Percentiles rank a stretch among this genome's conserved stretches.
Conservation (phyloP, 1,140 invertebrate species). For the Drosophila sturtevanti region DNA sequence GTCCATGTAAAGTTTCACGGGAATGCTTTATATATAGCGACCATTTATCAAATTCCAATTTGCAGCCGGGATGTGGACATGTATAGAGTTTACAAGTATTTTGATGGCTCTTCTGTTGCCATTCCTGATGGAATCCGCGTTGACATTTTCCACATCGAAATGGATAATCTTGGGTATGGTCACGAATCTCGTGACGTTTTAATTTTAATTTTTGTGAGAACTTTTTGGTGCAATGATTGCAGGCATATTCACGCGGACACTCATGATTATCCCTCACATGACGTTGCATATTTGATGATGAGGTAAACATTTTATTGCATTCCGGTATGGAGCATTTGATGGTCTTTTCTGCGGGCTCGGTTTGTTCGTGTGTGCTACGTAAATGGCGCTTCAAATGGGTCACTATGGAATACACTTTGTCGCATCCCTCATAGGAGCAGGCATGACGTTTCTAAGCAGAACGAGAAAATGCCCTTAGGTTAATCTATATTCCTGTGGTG, state of each 20-base stretch:
- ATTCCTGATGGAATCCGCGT: conserved; percentile 69
- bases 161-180: conserved; percentile 70
- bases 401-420: conserved; percentile 70
- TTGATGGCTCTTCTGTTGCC: conserved; percentile 67
- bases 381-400: conserved; percentile 74
- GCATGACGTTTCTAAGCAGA: conserved; percentile 68
- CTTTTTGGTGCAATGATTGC: conserved; percentile 58
- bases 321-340: conserved; percentile 56
- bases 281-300: conserved; percentile 62
- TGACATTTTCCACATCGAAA: conserved; percentile 63
- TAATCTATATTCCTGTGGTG: neutral
- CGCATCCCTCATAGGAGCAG: conserved; percentile 68
- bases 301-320: conserved; percentile 70
- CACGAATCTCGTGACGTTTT: conserved; percentile 68
- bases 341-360: conserved; percentile 41
- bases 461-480: neutral
- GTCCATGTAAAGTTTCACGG: conserved; percentile 60
- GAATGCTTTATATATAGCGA: conserved; percentile 67
- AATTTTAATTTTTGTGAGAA: conserved; percentile 78
- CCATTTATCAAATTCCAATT: conserved; percentile 69
- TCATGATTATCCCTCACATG: conserved; percentile 74
- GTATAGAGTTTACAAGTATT: conserved; percentile 66
- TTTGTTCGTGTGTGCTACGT: conserved; percentile 67
- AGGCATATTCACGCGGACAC: conserved; percentile 61
- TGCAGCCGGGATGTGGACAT: conserved; percentile 53